These are phyloP conservation scores for Diaprepes abbreviatus DNA, from an alignment of 2,888 invertebrate species.

Conservation along the genomic window DNA sequence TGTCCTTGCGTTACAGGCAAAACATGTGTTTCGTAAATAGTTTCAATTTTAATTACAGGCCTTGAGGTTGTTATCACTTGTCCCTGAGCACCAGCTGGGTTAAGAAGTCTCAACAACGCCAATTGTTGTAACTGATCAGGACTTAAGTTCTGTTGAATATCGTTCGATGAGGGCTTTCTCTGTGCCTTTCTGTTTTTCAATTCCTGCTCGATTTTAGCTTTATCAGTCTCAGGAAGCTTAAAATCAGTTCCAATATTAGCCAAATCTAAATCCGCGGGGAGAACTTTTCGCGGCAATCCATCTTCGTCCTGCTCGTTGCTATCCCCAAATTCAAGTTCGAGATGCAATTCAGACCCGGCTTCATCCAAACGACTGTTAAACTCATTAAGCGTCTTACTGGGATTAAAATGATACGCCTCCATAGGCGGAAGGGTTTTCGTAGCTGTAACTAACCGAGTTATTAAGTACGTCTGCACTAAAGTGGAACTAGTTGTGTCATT, in stretches of 20 bases:
- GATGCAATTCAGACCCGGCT: conserved; percentile 88
- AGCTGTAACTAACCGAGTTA: conserved; percentile 79
- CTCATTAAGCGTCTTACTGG: conserved; percentile 88
- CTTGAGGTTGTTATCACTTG: conserved; percentile 84
- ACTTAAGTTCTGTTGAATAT: conserved; percentile 38
- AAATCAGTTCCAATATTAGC: conserved; percentile 81
- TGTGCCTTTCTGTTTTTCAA: conserved; percentile 28
- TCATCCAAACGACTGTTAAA: conserved; percentile 90
- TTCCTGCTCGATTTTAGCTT: conserved; percentile 63
- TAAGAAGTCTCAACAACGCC: conserved; percentile 75
- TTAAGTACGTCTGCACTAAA: conserved; percentile 88
- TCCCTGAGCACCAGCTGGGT: conserved; percentile 77
- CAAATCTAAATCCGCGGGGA: conserved; percentile 78
- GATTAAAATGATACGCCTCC: conserved; percentile 89
- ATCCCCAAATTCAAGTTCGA: conserved; percentile 89
- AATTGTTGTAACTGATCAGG: conserved; percentile 62
- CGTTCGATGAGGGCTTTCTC: conserved; percentile 18
- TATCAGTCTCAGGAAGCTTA: conserved; percentile 79
- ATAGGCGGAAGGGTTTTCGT: conserved; percentile 91
- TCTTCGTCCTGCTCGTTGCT: conserved; percentile 76
- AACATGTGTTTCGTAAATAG: conserved; percentile 85
- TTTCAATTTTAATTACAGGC: conserved; percentile 82
- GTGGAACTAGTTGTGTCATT: conserved; percentile 84
- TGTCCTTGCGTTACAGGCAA: conserved; percentile 84
- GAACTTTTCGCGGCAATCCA: conserved; percentile 68